These are phyloP conservation scores for Cebidichthys violaceus DNA, from an alignment of 2,113 vertebrate genomes.

Conservation along the genomic window DNA sequence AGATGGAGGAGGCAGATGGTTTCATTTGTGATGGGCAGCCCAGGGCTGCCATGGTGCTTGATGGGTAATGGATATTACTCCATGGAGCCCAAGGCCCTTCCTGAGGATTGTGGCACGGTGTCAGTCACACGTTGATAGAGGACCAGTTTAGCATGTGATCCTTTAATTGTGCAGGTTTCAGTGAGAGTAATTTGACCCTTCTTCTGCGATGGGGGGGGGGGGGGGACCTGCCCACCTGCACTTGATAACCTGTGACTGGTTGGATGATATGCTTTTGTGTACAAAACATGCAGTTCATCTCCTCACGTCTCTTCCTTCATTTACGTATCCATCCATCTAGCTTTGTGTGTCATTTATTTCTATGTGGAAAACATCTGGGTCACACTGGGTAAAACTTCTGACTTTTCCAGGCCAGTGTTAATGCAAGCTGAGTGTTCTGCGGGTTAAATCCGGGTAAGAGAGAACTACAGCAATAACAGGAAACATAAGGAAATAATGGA, in stretches of 20 bases:
- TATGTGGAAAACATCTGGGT: constrained; percentile 48
- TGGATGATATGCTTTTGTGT: background rate
- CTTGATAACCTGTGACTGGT: constrained; percentile 21
- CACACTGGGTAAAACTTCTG: constrained; percentile 46
- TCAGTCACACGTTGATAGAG: constrained; percentile 68
- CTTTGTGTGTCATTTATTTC: constrained; percentile 38
- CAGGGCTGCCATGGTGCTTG: constrained; percentile 75
- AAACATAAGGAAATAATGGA: constrained; percentile 70
- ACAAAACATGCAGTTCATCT: background rate
- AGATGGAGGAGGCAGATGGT: constrained; percentile 88
- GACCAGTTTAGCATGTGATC: constrained; percentile 70
- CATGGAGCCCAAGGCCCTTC: constrained; percentile 64
- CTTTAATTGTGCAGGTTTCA: constrained; percentile 63
- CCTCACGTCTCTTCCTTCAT: background rate
- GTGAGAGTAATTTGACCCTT: constrained; percentile 54
- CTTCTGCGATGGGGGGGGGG: constrained; percentile 14
- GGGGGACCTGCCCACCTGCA: constrained; percentile 11
- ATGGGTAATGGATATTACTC: constrained; percentile 82
- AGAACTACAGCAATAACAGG: constrained; percentile 72
- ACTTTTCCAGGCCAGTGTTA: constrained; percentile 39
- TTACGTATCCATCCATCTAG: too few relatives aligned
- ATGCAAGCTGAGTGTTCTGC: constrained; percentile 44
- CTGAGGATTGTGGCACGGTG: constrained; percentile 69
- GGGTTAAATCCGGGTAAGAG: constrained; percentile 55
- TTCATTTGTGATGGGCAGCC: constrained; percentile 83